Percentiles rank a stretch among this genome's conserved stretches.
Evolutionary conservation across 2,888 invertebrate genomes (phyloP).

Genomic region (Ennomos quercinarius): DNA sequence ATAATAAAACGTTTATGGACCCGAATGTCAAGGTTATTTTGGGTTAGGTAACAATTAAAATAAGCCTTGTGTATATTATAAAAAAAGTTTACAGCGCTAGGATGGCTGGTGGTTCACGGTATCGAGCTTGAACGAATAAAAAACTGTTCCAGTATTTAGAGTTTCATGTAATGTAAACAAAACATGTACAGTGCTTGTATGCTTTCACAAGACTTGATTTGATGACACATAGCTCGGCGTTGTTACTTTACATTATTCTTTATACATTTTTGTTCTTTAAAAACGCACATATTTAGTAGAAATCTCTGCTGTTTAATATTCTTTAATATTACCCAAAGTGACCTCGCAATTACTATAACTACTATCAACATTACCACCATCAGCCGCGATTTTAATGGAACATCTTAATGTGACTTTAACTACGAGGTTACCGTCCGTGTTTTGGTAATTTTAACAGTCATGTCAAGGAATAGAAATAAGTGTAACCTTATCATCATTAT

Average conservation of each 20-base stretch:
- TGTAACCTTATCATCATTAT: neutral
- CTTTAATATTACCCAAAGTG: constrained; percentile 18
- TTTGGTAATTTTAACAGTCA: constrained; percentile 12
- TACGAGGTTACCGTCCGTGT: constrained; percentile 14
- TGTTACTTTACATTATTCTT: too few relatives aligned
- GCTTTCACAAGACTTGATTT: too few relatives aligned
- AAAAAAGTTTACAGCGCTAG: neutral
- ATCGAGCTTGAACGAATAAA: neutral
- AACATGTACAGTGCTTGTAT: neutral
- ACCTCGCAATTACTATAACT: constrained; percentile 16
- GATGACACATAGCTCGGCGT: too few relatives aligned
- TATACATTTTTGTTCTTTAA: too few relatives aligned
- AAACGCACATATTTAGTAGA: neutral
- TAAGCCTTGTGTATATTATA: neutral
- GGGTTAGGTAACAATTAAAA: constrained; percentile 6
- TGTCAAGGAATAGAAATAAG: constrained; percentile 8
- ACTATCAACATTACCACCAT: constrained; percentile 9
- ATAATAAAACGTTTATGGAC: constrained; percentile 30
- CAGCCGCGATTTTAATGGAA: neutral
- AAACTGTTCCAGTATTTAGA: neutral
- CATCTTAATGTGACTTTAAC: constrained; percentile 21
- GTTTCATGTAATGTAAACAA: neutral
- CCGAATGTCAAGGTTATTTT: constrained; percentile 42
- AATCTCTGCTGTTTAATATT: neutral
- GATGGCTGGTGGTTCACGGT: neutral